Evolutionary conservation across 2,888 invertebrate species (phyloP).

Genomic region (Tetropium fuscum): DNA sequence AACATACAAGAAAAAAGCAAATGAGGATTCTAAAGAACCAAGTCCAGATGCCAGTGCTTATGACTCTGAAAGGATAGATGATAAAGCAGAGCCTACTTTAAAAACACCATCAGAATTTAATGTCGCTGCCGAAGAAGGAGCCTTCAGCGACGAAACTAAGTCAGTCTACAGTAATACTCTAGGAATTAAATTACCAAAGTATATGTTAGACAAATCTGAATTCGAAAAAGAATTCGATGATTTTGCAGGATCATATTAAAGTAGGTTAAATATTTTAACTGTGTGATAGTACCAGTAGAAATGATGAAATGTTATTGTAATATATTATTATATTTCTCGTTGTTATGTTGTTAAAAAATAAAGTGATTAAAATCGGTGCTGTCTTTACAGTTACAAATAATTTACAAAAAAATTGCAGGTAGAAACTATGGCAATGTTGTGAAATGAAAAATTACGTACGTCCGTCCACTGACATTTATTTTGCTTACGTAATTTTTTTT

Average conservation of each 20-base stretch:
- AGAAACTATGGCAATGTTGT: neutral
- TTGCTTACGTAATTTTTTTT: conserved; percentile 13
- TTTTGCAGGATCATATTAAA: conserved; percentile 52
- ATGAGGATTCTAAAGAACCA: conserved; percentile 47
- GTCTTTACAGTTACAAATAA: conserved; percentile 1
- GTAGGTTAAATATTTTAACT: conserved; percentile 26
- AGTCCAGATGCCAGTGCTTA: conserved; percentile 9
- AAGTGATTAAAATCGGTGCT: conserved; percentile 17
- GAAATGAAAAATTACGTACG: neutral
- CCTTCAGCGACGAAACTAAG: conserved; percentile 76
- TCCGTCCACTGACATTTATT: conserved; percentile 16
- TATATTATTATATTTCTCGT: conserved; percentile 26
- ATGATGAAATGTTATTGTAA: conserved; percentile 22
- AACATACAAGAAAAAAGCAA: too few species aligned
- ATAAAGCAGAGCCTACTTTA: conserved; percentile 61
- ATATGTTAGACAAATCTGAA: conserved; percentile 76
- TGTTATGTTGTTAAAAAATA: conserved; percentile 29
- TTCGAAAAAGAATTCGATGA: conserved; percentile 77
- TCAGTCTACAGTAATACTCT: conserved; percentile 74
- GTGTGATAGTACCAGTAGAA: conserved; percentile 32
- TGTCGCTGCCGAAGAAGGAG: conserved; percentile 71
- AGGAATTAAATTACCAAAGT: conserved; percentile 75
- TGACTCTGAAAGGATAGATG: conserved; percentile 32
- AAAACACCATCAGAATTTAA: conserved; percentile 68
- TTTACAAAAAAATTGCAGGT: neutral